These are phyloP conservation scores for Meiosimyza platycephala DNA, from an alignment of 2,888 invertebrate genomes.

Conservation along the genomic window DNA sequence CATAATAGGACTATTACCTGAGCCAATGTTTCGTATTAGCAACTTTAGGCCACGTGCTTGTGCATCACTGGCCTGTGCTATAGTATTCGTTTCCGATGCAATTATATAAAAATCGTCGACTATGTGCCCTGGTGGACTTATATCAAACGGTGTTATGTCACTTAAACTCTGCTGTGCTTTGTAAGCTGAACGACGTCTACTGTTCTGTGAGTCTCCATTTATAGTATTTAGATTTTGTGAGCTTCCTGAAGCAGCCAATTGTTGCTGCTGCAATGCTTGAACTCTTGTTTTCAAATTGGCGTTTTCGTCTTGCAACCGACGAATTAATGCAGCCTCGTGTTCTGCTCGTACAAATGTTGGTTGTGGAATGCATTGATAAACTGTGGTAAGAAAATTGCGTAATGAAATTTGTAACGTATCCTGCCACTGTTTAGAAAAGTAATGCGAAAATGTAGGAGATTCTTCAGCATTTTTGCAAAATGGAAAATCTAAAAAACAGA, in stretches of 20 bases:
- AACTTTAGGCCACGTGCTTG: slow-evolving; percentile 83
- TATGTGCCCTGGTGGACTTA: slow-evolving; percentile 81
- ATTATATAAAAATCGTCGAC: slow-evolving; percentile 93
- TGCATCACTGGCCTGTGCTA: slow-evolving; percentile 65
- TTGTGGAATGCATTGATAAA: slow-evolving; percentile 87
- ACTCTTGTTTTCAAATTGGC: slow-evolving; percentile 73
- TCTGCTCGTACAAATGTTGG: slow-evolving; percentile 88
- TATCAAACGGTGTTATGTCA: slow-evolving; percentile 74
- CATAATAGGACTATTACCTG: slow-evolving; percentile 82
- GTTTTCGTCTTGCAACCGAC: slow-evolving; percentile 87
- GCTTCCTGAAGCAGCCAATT: slow-evolving; percentile 45
- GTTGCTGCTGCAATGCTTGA: slow-evolving; percentile 57
- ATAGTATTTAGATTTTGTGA: slow-evolving; percentile 46
- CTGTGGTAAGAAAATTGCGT: slow-evolving; percentile 92
- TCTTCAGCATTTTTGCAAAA: slow-evolving; percentile 93
- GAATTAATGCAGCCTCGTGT: slow-evolving; percentile 83
- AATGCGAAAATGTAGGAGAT: slow-evolving; percentile 85
- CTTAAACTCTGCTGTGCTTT: slow-evolving; percentile 70
- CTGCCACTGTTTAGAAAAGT: slow-evolving; percentile 95
- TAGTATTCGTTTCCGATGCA: slow-evolving; percentile 76
- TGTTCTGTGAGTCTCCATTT: slow-evolving; percentile 36
- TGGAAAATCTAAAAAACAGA: slow-evolving; percentile 79
- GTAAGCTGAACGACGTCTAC: slow-evolving; percentile 59
- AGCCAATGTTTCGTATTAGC: slow-evolving; percentile 84
- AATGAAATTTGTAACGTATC: slow-evolving; percentile 90